Conservation (phyloP, 2,888 invertebrate genomes). For the Cryptus viduatorius region DNA sequence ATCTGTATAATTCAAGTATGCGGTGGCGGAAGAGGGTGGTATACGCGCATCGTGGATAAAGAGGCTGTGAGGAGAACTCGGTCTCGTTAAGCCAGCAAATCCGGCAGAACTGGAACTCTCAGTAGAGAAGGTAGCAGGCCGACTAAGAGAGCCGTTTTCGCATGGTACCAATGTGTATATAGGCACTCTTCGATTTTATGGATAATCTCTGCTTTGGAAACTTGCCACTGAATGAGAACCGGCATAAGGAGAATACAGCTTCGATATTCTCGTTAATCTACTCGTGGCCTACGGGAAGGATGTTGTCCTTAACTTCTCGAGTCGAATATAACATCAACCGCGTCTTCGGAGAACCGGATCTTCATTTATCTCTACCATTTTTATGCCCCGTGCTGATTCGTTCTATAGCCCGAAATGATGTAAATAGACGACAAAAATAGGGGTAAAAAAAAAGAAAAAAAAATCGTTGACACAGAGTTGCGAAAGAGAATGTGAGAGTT, state of each 20-base stretch:
- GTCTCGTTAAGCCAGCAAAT: slow-evolving; percentile 60
- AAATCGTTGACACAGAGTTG: neutral
- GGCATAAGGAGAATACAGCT: slow-evolving; percentile 32
- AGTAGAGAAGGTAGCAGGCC: slow-evolving; percentile 21
- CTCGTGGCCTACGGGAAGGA: neutral
- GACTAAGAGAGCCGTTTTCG: slow-evolving; percentile 25
- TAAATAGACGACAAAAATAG: neutral
- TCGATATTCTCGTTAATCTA: slow-evolving; percentile 39
- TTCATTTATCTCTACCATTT: slow-evolving; percentile 10
- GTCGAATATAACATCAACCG: slow-evolving; percentile 39
- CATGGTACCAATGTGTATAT: neutral
- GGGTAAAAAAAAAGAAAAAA: neutral
- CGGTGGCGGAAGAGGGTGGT: slow-evolving; percentile 3
- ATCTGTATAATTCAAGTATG: slow-evolving; percentile 54
- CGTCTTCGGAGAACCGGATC: neutral
- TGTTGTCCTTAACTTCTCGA: slow-evolving; percentile 17
- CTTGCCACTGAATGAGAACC: slow-evolving; percentile 52
- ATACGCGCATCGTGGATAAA: slow-evolving; percentile 54
- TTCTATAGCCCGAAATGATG: neutral
- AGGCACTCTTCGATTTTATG: slow-evolving; percentile 47
- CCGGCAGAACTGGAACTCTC: neutral
- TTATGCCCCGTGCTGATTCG: neutral
- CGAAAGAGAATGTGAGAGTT: neutral
- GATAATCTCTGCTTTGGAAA: slow-evolving; percentile 64
- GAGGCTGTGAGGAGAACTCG: slow-evolving; percentile 37